Conservation (phyloP, 2,113 vertebrate genomes). For the Podarcis muralis region DNA sequence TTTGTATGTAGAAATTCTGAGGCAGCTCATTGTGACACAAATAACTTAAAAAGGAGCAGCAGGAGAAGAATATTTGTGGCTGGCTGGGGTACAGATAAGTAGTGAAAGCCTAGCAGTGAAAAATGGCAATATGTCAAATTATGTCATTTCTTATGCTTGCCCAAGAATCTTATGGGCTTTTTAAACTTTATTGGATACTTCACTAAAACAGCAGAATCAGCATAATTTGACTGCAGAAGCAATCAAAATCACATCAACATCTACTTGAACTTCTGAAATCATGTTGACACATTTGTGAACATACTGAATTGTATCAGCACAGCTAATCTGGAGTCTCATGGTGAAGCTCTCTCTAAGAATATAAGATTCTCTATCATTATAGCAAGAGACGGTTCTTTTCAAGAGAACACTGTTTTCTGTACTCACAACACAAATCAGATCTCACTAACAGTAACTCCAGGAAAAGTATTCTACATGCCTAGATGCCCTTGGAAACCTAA, state of each 20-base stretch:
- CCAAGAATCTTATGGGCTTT: background rate
- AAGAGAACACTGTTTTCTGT: background rate
- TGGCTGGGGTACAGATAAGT: background rate
- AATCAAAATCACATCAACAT: background rate
- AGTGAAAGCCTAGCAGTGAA: background rate
- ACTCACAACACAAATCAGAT: background rate
- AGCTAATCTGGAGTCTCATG: background rate
- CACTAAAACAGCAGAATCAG: background rate
- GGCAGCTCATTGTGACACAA: background rate
- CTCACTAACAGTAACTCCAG: background rate
- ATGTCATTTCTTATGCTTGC: background rate
- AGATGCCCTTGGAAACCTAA: background rate
- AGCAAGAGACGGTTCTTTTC: background rate
- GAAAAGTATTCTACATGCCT: background rate
- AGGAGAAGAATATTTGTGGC: background rate
- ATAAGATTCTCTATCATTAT: background rate
- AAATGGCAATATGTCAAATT: background rate
- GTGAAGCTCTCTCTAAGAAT: no score
- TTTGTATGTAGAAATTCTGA: background rate
- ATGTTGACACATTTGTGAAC: background rate
- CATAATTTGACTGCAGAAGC: background rate
- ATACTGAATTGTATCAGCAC: background rate
- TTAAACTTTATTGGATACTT: background rate
- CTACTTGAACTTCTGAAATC: background rate
- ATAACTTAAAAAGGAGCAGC: background rate